Evolutionary conservation across 2,797 vertebrate species (phyloP).

Genomic region (Falco biarmicus): DNA sequence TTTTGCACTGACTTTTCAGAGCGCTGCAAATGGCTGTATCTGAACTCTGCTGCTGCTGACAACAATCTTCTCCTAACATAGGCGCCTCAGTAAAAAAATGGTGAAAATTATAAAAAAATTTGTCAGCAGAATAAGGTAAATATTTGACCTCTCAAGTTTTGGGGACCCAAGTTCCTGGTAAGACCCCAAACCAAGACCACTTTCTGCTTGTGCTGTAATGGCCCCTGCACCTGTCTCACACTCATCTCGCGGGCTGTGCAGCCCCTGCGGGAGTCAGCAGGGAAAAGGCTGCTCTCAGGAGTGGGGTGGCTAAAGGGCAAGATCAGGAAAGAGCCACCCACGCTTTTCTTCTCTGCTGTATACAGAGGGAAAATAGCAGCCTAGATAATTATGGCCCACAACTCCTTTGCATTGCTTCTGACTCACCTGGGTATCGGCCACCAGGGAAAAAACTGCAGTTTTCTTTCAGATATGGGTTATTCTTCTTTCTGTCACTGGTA

Average conservation of each 20-base stretch:
- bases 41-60: not conserved
- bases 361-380: not conserved
- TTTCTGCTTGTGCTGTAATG: not conserved
- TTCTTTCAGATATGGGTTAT: not conserved
- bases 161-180: not conserved
- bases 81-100: not conserved
- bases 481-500: not conserved
- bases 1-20: not conserved
- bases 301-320: not conserved
- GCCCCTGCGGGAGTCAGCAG: fast-evolving
- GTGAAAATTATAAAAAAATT: not conserved
- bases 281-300: not conserved
- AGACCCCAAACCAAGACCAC: not conserved
- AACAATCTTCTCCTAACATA: not conserved
- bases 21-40: not conserved
- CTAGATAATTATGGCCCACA: not conserved
- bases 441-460: not conserved
- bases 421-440: not conserved
- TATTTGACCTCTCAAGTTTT: not conserved
- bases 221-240: not conserved
- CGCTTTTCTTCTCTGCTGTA: not conserved
- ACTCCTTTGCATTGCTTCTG: not conserved
- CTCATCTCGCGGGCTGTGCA: fast-evolving
- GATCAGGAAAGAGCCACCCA: not conserved
- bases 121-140: not conserved